Conservation (phyloP, 2,888 invertebrate genomes). For the Sympetrum striolatum region DNA sequence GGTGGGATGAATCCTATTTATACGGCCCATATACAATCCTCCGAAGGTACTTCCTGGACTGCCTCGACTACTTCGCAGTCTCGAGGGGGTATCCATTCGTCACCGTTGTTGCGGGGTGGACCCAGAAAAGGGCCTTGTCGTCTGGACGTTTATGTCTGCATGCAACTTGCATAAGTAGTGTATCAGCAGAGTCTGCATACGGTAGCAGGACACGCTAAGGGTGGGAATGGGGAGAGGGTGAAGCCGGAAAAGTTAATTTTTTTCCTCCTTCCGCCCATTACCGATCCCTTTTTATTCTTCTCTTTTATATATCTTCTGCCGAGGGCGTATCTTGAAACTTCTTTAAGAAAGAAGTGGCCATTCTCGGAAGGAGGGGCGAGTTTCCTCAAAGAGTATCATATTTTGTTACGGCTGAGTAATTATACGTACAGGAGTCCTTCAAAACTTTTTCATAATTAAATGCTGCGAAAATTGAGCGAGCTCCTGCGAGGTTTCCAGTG, state of each 20-base stretch:
- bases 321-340: too few species aligned
- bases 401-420: too few species aligned
- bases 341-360: too few species aligned
- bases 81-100: not conserved
- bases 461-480: too few species aligned
- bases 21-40: not conserved
- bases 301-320: too few species aligned
- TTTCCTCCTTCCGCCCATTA: not conserved
- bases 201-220: not conserved
- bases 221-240: not conserved
- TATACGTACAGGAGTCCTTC: too few species aligned
- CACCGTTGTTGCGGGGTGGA: not conserved
- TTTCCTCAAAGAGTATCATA: too few species aligned
- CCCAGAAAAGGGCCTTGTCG: not conserved
- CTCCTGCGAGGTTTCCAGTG: too few species aligned
- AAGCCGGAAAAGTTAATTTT: not conserved
- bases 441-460: too few species aligned
- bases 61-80: not conserved
- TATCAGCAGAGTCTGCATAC: not conserved
- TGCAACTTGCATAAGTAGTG: conserved; percentile 21
- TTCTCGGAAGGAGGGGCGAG: too few species aligned
- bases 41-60: not conserved
- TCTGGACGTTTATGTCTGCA: not conserved
- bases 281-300: not conserved
- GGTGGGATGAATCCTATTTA: not conserved